Base-by-base conservation (phyloP, 2,888 invertebrate genomes). In the Idaea biselata region DNA sequence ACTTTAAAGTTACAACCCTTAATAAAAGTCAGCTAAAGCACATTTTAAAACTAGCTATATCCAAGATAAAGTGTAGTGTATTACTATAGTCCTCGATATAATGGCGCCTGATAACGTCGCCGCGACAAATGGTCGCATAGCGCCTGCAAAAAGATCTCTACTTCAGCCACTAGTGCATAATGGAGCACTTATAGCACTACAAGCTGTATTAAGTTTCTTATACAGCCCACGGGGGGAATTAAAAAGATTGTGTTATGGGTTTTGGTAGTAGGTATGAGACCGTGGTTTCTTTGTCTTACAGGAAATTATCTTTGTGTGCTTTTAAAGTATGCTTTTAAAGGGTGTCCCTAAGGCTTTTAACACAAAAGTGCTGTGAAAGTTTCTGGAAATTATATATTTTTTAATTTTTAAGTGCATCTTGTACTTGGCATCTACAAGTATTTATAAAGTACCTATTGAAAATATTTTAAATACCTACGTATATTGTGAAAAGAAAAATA, bases 71-170 rank as follows among this genome's bases (percentile, higher is more conserved):
- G 3, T 14, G 14, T 44, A 3, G 44, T 44, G 3, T 14, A 44
- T 14, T 44, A 8, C 14, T 44, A 44, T 44, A 44, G 44, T 44
- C 44, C 44, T 44, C 44, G 44, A 56, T 56, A 18, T 18, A 56
- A 56, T 56, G 18, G 56, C 18, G 7, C 14, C 17, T 63, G 67
- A 66, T 66, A 66, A 66, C 61, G 66, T 64, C 66, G 56, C 33
- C 53, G 54, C 68, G 68, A 68, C 66, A 68, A 68, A 68, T 66
- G 64, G 68, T 60, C 60, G 58, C 66, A 55, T 55, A 56, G 18
- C 56, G 56, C 56, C 44, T 44, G 44, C 44, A 44, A 44, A 44
- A 44, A 8, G 44, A 44, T 14, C 44, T 14, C 56, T 56, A 56
- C 56, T n/a, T 1, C 55, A 55, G 44, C 64, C 64, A 63, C 55